These are phyloP conservation scores for Odiellus spinosus DNA, from an alignment of 2,888 invertebrate species.

Conservation along the genomic window DNA sequence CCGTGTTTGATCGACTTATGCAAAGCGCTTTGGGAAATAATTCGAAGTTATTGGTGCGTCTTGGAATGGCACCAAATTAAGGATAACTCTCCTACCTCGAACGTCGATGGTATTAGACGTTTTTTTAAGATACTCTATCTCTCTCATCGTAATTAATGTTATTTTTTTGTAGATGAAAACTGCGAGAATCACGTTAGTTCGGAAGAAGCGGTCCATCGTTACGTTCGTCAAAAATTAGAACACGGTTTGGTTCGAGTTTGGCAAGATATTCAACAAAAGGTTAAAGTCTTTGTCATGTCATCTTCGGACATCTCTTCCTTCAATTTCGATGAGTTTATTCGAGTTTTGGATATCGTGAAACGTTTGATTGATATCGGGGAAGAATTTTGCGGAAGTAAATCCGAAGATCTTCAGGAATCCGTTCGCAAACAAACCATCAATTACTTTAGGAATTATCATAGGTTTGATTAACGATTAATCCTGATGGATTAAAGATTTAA, in stretches of 20 bases:
- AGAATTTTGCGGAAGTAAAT: conserved; percentile 73
- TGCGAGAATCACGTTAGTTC: conserved; percentile 29
- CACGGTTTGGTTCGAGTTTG: conserved; percentile 72
- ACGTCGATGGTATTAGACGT: conserved; percentile 6
- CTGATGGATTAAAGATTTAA: no score
- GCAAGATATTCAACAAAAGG: conserved; percentile 86
- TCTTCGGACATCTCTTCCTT: conserved; percentile 66
- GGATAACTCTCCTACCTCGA: background rate
- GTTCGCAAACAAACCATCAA: conserved; percentile 71
- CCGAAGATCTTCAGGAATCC: conserved; percentile 69
- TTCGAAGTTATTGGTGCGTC: conserved; percentile 59
- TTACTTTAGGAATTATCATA: conserved; percentile 77
- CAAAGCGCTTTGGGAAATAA: conserved; percentile 64
- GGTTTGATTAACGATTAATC: conserved; percentile 14
- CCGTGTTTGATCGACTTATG: conserved; percentile 69
- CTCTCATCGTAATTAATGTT: background rate
- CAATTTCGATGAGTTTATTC: conserved; percentile 86
- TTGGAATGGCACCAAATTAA: conserved; percentile 54
- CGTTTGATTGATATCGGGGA: conserved; percentile 74
- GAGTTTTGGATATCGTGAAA: conserved; percentile 70
- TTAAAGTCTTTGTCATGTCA: conserved; percentile 53
- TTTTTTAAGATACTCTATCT: background rate
- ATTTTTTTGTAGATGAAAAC: conserved; percentile 31
- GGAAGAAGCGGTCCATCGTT: conserved; percentile 51
- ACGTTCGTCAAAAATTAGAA: conserved; percentile 73